Evolutionary conservation across 2,113 vertebrate species (phyloP).

Genomic region (Ginglymostoma cirratum): DNA sequence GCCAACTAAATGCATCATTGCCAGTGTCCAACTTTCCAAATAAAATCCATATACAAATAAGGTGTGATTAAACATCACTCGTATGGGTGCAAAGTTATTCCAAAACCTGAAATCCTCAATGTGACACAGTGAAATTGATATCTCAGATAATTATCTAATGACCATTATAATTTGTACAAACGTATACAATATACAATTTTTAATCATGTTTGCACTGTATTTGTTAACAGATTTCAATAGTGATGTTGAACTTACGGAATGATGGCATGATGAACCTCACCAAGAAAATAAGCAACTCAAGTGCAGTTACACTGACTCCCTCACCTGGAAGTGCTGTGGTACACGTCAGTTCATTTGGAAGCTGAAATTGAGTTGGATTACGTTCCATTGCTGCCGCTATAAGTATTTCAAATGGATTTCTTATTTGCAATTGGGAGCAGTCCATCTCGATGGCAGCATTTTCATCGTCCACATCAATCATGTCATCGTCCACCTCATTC

Average conservation of each 20-base stretch:
- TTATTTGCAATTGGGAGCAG: slow-evolving; percentile 75
- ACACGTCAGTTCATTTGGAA: slow-evolving; percentile 93
- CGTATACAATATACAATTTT: not conserved
- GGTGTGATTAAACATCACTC: not conserved
- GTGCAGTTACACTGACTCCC: not conserved
- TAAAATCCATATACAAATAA: not conserved
- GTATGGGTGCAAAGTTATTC: not conserved
- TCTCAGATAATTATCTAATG: not conserved
- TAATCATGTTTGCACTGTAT: not conserved
- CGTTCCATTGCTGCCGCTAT: slow-evolving; percentile 95
- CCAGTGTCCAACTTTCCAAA: not conserved
- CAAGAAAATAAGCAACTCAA: not conserved
- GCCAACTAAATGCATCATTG: not conserved
- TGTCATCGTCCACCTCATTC: slow-evolving; percentile 88
- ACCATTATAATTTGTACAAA: slow-evolving; percentile 11
- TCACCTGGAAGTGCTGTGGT: slow-evolving; percentile 94
- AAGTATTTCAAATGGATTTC: slow-evolving; percentile 91
- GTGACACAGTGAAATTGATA: not conserved
- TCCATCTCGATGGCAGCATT: slow-evolving; percentile 72
- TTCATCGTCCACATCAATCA: slow-evolving; percentile 88
- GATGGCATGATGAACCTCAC: not conserved
- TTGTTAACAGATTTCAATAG: slow-evolving; percentile 1
- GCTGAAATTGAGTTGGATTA: slow-evolving; percentile 95
- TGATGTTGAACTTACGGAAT: not conserved
- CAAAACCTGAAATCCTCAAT: not conserved